Base-by-base conservation (phyloP, 2,888 invertebrate species). In the Hirtodrosophila duncani region DNA sequence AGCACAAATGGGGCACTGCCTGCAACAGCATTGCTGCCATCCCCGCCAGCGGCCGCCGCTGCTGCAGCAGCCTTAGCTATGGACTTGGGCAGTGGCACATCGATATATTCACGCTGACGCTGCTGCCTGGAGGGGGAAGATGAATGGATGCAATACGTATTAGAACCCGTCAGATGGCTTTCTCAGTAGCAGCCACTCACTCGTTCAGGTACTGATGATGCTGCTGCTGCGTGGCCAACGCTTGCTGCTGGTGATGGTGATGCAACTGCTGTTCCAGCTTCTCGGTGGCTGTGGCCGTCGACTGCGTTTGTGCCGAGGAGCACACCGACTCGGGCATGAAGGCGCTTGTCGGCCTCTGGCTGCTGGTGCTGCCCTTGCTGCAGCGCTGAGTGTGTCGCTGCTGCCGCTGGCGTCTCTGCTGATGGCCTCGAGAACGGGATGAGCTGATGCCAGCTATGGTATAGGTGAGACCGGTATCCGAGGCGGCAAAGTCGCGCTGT, bases 41-140 rank as follows among this genome's bases (percentile, higher is more conserved):
- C 13, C 3, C 21, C 26, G 10, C 31, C 46, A 3, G 78, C 75
- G 3, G 64, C 56, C 8, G 63, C 69, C 3, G 53, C 53, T 8
- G 53, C 69, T 6, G 79, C 74, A 9, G 71, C 77, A 2, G 81
- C 69, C 65, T 84, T 85, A 20, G 82, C 80, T 27, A 87, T 83
- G 13, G 87, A 86, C 77, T 87, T 87, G 34, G 87, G 87, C 50
- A 87, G 72, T 46, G 87, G 87, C 37, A 87, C 87, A 68, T 87
- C 87, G 21, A 87, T 86, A 38, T 87, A 87, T 51, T 87, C 87
- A 18, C 87, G 82, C 46, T 82, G 84, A 41, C 84, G 78, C 53
- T 83, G 83, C 82, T 86, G 74, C 33, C 44, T 60, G 24, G 7
- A 9, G 30, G n/a, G n/a, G n/a, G n/a, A n/a, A n/a, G 13, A 41